Base-by-base conservation (phyloP, 2,888 invertebrate species). In the Thera britannica region DNA sequence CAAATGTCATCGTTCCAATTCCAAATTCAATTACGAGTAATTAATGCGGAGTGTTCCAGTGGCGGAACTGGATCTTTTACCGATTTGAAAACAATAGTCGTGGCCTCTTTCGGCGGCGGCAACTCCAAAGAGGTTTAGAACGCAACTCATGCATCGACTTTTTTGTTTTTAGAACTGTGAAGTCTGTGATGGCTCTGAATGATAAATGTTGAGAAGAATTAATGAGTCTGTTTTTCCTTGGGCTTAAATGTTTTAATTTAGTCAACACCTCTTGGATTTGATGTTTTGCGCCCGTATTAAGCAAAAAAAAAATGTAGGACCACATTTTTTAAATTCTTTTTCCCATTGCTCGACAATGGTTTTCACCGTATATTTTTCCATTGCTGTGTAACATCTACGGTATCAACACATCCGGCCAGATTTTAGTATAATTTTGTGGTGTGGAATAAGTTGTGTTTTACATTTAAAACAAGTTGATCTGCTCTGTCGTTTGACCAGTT, bases 1-100 rank as follows among this genome's bases (percentile, higher is more conserved):
- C 90, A 92, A 95, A 93, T 94, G 94, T 95, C 95, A 95, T 95
- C 94, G 91, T 94, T 90, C 94, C 94, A 95, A 95, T 95, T 95
- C 94, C 93, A 95, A 95, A 94, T 94, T 95, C 94, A 95, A 95
- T 95, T 94, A 94, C 90, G 84, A 91, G 94, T 94, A 95, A 95
- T 95, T 95, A 95, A 94, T 92, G 88, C 89, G 87, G 85, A 82
- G 87, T 86, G 87, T 84, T 88, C 65, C 90, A 88, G 89, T 90
- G 89, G 90, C 92, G 89, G 88, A 84, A 84, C 86, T 84, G 83
- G 84, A 83, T 83, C 84, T 89, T 86, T 87, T 88, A 88, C 86
- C 83, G 86, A 89, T 89, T 88, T 82, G 89, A 87, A 93, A 91
- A 93, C 93, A 93, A 93, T 91, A 77, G 82, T 75, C 23, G 54